Conservation (phyloP, 2,888 invertebrate species). For the Leucozona laternaria region DNA sequence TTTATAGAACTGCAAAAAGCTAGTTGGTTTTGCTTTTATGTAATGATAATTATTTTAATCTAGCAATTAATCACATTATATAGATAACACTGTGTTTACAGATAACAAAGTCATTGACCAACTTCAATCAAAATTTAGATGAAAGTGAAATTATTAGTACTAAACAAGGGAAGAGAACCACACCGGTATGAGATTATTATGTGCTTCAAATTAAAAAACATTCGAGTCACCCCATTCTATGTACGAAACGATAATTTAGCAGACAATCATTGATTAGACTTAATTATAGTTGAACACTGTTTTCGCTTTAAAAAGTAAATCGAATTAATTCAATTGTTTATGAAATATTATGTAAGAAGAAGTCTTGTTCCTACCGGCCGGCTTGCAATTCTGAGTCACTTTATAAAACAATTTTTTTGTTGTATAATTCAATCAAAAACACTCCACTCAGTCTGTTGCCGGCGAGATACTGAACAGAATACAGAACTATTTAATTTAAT, state of each 20-base stretch:
- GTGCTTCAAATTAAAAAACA: too few relatives aligned
- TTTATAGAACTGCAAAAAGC: background rate
- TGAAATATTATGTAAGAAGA: constrained; percentile 1
- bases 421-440: constrained; percentile 14
- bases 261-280: background rate
- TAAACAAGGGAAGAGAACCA: too few relatives aligned
- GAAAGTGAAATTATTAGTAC: constrained; percentile 25
- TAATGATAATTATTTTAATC: background rate
- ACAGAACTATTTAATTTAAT: background rate
- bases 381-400: constrained; percentile 11
- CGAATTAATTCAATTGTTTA: constrained; percentile 8
- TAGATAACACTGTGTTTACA: background rate
- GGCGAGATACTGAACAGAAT: constrained; percentile 17
- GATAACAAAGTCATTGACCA: background rate
- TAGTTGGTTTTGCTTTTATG: too few relatives aligned
- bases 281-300: constrained; percentile 3
- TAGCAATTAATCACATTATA: background rate
- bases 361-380: background rate
- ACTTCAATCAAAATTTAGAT: background rate
- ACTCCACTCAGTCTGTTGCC: constrained; percentile 12
- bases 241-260: background rate
- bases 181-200: too few relatives aligned
- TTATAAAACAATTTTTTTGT: background rate
- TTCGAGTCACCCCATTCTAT: too few relatives aligned
- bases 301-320: constrained; percentile 18